Base-by-base conservation (phyloP, 2,888 invertebrate species). In the Unio pictorum region DNA sequence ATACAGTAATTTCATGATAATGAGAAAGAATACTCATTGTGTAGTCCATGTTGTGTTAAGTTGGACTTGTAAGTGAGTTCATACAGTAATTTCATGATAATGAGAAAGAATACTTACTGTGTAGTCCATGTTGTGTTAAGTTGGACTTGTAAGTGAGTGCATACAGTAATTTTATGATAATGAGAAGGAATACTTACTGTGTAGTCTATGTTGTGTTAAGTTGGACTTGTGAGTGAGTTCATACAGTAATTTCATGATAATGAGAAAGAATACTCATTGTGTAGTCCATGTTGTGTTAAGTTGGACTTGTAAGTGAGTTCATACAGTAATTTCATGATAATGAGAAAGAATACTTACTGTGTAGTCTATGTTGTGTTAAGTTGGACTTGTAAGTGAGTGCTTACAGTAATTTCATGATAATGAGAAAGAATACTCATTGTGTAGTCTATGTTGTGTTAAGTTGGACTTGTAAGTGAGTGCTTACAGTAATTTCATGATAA, bases 11-110 rank as follows among this genome's bases (percentile, higher is more conserved):
- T 26, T 61, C n/a, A 61, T 8, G 2, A 23, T 17, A 23, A 15
- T 55, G 58, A 58, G n/a, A 26, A 55, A 17, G 18, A 45, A 34
- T 34, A 66, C 78, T 69, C 69, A 83, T 81, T 17, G 69, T 72
- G 68, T 82, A 84, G 56, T 66, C 61, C 15, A 75, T 69, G 1
- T 69, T 73, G n/a, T 23, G 23, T 23, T 23, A 23, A 18, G 58
- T 8, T n/a, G 58, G n/a, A 23, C 26, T 23, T 23, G 3, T 26
- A 18, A 58, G 23, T 20, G 58, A 23, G 58, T 26, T 1, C 8
- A 3, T 26, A 23, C 23, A 3, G 20, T n/a, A 58, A 23, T 7
- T 26, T 61, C n/a, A 61, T 8, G 2, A 23, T 17, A 23, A 15
- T 55, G 58, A 58, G n/a, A 26, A 55, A 17, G 18, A 45, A 34